Conservation (phyloP, 2,113 vertebrate genomes). For the Anoplopoma fimbria region DNA sequence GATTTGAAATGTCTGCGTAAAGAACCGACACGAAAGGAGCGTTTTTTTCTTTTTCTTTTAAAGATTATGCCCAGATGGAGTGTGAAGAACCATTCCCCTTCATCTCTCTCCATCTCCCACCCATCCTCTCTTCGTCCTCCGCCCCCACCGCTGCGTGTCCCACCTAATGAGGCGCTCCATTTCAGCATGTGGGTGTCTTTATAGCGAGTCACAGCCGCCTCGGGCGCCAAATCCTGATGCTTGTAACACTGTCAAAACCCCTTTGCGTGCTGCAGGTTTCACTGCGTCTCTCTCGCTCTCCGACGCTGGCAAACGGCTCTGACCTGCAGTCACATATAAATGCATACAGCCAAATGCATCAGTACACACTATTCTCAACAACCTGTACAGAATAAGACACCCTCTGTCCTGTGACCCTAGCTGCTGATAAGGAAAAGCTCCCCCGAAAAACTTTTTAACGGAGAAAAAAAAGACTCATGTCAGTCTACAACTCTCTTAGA, state of each 20-base stretch:
- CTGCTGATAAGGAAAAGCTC: not conserved
- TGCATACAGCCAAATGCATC: not conserved
- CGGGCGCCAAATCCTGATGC: constrained; percentile 45
- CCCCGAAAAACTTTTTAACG: not conserved
- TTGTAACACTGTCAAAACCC: constrained; percentile 41
- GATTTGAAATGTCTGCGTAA: constrained; percentile 26
- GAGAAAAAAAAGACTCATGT: not conserved
- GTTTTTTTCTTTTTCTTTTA: constrained; percentile 6
- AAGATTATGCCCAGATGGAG: constrained; percentile 59
- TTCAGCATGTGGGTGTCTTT: constrained; percentile 70
- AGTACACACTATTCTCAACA: not conserved
- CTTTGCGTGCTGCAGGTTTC: constrained; percentile 12
- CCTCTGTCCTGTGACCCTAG: not conserved
- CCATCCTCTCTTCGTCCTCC: constrained; percentile 33
- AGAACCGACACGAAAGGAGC: constrained; percentile 7
- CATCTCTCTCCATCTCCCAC: constrained; percentile 53
- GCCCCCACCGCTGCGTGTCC: constrained; percentile 37
- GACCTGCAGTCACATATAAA: not conserved
- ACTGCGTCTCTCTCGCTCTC: not conserved
- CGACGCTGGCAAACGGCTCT: no score
- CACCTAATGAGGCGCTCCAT: constrained; percentile 68
- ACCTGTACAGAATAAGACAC: not conserved
- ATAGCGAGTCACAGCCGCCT: constrained; percentile 39
- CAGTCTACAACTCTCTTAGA: not conserved
- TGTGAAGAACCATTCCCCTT: constrained; percentile 38